Conservation (phyloP, 2,888 invertebrate species). For the Aporophyla lueneburgensis region DNA sequence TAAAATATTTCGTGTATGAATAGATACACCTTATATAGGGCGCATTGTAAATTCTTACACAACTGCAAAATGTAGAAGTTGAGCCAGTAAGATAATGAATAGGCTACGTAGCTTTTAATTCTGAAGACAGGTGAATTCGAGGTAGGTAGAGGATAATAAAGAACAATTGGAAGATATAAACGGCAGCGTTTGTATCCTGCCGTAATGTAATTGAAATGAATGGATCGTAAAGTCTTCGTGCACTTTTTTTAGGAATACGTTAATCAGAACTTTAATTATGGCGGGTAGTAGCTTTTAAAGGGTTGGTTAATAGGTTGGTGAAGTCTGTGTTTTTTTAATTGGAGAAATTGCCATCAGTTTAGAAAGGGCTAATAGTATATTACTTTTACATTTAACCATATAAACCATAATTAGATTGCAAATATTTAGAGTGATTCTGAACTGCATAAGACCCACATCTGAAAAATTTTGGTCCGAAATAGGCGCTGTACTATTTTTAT, state of each 20-base stretch:
- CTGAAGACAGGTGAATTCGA: slow-evolving; percentile 46
- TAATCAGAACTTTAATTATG: slow-evolving; percentile 25
- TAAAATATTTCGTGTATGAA: too few relatives aligned
- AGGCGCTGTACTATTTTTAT: too few relatives aligned
- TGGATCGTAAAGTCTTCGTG: slow-evolving; percentile 39
- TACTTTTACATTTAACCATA: not conserved
- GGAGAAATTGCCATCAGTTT: not conserved
- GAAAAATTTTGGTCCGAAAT: too few relatives aligned
- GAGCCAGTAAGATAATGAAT: slow-evolving; percentile 20
- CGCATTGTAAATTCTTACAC: slow-evolving; percentile 17
- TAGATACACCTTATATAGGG: too few relatives aligned
- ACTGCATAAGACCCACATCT: too few relatives aligned
- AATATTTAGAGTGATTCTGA: not conserved
- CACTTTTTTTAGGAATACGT: slow-evolving; percentile 26
- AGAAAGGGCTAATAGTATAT: not conserved
- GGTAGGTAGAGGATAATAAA: slow-evolving; percentile 43
- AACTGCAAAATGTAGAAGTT: slow-evolving; percentile 20
- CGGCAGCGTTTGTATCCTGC: slow-evolving; percentile 23
- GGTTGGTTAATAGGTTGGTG: not conserved
- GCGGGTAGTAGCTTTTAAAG: not conserved
- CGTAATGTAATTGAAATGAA: slow-evolving; percentile 39
- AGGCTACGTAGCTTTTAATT: slow-evolving; percentile 32
- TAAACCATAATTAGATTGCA: not conserved
- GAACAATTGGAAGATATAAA: slow-evolving; percentile 54
- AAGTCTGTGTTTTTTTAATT: slow-evolving; percentile 16